Evolutionary conservation across 2,888 invertebrate genomes (phyloP).

Genomic region (Drosophila quinaria): DNA sequence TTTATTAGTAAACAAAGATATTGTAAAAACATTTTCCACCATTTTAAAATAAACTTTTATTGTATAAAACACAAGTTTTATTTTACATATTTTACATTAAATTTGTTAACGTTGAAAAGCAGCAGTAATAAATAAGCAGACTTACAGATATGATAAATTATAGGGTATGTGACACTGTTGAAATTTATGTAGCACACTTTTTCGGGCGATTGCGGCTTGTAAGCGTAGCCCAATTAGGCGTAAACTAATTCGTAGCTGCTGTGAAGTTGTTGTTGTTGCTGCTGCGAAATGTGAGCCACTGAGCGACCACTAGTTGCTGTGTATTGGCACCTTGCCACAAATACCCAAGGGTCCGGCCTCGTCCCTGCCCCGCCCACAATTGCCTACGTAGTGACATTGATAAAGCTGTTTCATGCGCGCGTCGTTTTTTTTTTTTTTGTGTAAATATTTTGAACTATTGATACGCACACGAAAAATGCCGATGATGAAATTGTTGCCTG

Average conservation of each 20-base stretch:
- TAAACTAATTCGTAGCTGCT: constrained; percentile 70
- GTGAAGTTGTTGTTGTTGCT: constrained; percentile 6
- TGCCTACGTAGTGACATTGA: constrained; percentile 64
- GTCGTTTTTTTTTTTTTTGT: constrained; percentile 30
- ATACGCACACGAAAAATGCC: constrained; percentile 50
- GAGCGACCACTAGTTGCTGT: constrained; percentile 59
- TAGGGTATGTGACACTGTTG: constrained; percentile 31
- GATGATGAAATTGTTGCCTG: constrained; percentile 11
- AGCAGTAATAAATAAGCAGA: background rate
- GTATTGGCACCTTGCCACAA: constrained; percentile 9
- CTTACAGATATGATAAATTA: background rate
- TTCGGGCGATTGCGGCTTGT: constrained; percentile 53
- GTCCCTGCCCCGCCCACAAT: constrained; percentile 6
- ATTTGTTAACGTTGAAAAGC: background rate
- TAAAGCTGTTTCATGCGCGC: constrained; percentile 58
- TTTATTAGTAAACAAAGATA: no score
- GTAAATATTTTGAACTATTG: constrained; percentile 77
- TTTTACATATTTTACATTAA: background rate
- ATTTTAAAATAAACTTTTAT: background rate
- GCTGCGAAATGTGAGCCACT: constrained; percentile 49
- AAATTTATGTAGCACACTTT: constrained; percentile 64
- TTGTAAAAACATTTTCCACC: no score
- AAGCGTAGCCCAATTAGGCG: constrained; percentile 78
- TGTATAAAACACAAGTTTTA: background rate
- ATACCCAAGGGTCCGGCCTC: background rate